These are phyloP conservation scores for Zosterops pallidus DNA, from an alignment of 2,113 vertebrate species.

Conservation along the genomic window DNA sequence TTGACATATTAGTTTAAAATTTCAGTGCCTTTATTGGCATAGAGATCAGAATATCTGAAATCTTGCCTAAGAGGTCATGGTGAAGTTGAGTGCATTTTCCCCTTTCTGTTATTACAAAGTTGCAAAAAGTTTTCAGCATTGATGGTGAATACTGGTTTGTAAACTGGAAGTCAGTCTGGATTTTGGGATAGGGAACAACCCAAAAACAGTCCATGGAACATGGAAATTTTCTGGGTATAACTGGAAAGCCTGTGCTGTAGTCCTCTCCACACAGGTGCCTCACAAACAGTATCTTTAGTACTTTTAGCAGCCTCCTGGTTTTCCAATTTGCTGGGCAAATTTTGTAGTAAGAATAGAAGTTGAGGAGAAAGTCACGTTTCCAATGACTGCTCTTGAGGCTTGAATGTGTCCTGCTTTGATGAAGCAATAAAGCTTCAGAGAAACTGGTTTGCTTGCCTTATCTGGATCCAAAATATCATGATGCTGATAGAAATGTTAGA, in stretches of 20 bases:
- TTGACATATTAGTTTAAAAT: not conserved
- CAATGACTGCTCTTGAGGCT: not conserved
- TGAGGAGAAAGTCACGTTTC: not conserved
- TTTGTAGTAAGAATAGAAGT: not conserved
- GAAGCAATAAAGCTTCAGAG: not conserved
- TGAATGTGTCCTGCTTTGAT: not conserved
- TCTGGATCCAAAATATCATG: not conserved
- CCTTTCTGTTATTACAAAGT: not conserved
- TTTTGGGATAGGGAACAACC: not conserved
- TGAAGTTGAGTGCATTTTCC: not conserved
- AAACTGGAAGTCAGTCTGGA: not conserved
- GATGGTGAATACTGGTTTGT: not conserved
- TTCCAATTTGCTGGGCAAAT: not conserved
- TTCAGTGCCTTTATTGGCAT: not conserved
- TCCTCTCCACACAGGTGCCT: not conserved
- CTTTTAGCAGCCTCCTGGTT: not conserved
- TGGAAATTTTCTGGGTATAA: not conserved
- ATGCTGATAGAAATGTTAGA: not conserved
- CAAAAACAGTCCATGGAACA: not conserved
- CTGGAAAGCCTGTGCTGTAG: not conserved
- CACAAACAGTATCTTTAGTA: not conserved
- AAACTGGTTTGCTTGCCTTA: not conserved
- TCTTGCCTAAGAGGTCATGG: not conserved
- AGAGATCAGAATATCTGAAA: not conserved
- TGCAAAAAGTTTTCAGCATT: not conserved